Base-by-base conservation (phyloP, 1,140 invertebrate genomes). In the Pachypeltis micranthus region DNA sequence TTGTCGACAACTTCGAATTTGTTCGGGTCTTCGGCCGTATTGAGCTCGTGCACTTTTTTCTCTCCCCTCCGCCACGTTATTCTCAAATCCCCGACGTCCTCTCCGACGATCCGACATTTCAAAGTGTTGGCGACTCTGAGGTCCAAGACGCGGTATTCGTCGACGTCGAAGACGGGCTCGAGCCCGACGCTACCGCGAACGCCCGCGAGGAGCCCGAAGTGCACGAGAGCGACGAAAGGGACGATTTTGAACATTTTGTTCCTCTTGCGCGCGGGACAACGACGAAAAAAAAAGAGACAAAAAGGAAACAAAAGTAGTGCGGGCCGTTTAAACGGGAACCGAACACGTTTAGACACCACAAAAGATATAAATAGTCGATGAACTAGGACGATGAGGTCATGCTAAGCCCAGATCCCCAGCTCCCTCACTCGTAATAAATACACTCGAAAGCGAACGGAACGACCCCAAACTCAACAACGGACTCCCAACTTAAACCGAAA, bases 331-430 rank as follows among this genome's bases (percentile, higher is more conserved):
- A 51, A 10, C n/a, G n/a, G n/a, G n/a, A n/a, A n/a, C n/a, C n/a
- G n/a, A n/a, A n/a, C n/a, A 21, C 47, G 10, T 51, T 51, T 21
- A 4, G 19, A 51, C 7, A 10, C 47, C 12, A 10, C 47, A 14
- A 21, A 51, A 51, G 47, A 14, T 51, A 51, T 14, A 51, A 51
- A 51, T 51, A 51, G 47, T 7, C 21, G 21, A 51, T 21, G 47
- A 51, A 51, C 47, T 51, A 51, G 47, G 21, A 14, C 47, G 23
- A 10, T 51, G 23, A 51, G 47, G 47, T 51, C 47, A 51, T 51
- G 21, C 47, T 51, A 14, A 10, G 47, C 47, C 47, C 47, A 51
- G 47, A 21, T 51, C 47, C 7, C 7, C 7, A n/a, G n/a, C 7
- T 10, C 7, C 34, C 34, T 39, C 34, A 39, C 34, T 39, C n/a